Conservation (phyloP, 1,140 invertebrate species). For the Phocides pigmalion region DNA sequence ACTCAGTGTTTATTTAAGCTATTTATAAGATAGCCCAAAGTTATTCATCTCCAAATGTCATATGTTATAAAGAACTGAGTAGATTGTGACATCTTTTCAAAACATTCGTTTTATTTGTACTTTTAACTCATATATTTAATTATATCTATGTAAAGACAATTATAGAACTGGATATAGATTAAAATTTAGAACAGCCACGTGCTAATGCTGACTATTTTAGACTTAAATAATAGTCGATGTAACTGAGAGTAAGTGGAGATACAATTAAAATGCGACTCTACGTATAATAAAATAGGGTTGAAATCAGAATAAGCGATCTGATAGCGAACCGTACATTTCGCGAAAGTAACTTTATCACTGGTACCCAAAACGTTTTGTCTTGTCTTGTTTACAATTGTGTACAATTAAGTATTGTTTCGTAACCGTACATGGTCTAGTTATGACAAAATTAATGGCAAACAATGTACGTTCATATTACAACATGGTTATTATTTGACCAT, state of each 20-base stretch:
- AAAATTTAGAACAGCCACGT: conserved; percentile 15
- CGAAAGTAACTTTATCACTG: conserved; percentile 8
- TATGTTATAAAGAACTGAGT: too few relatives aligned
- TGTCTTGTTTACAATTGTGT: conserved; percentile 9
- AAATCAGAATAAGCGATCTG: not conserved
- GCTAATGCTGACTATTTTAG: conserved; percentile 3
- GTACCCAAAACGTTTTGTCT: conserved; percentile 23
- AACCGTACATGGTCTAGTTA: conserved; percentile 14
- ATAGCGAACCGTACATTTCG: not conserved
- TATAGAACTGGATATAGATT: too few relatives aligned
- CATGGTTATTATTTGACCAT: not conserved
- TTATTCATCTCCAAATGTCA: too few relatives aligned
- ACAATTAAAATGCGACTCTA: not conserved
- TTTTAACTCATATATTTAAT: too few relatives aligned
- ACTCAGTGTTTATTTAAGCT: too few relatives aligned
- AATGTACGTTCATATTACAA: too few relatives aligned
- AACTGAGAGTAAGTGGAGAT: not conserved
- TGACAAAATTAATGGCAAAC: conserved; percentile 12
- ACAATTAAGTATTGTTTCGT: conserved; percentile 6
- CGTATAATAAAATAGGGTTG: not conserved
- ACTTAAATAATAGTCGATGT: conserved; percentile 6
- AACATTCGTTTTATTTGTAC: too few relatives aligned
- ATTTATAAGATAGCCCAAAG: too few relatives aligned
- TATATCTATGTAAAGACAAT: too few relatives aligned
- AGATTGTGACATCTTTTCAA: too few relatives aligned